These are phyloP conservation scores for Anolis sagrei DNA, from an alignment of 2,113 vertebrate genomes.

Conservation along the genomic window DNA sequence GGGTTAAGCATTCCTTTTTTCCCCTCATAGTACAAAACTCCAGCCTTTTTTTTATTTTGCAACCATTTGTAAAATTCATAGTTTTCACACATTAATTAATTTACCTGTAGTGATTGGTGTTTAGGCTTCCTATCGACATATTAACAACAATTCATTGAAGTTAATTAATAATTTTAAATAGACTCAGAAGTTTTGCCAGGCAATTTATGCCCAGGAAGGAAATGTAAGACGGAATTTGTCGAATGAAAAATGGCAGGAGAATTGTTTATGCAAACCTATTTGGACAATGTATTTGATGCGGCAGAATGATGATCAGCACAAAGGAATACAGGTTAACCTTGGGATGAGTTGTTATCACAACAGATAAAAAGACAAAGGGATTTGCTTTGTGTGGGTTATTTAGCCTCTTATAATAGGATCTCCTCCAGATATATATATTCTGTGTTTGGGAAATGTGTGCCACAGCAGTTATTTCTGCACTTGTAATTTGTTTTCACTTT, in stretches of 20 bases:
- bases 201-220: conserved; percentile 24
- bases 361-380: conserved; percentile 11
- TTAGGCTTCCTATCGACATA: conserved; percentile 29
- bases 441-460: conserved; percentile 6
- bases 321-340: neutral
- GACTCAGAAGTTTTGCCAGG: conserved; percentile 29
- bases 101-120: neutral
- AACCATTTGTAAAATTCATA: conserved; percentile 26
- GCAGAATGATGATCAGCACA: neutral
- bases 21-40: conserved; percentile 30
- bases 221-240: conserved; percentile 31
- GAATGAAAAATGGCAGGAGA: conserved; percentile 30
- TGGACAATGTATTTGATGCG: conserved; percentile 9
- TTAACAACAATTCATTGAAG: conserved; percentile 28
- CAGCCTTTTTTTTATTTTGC: neutral
- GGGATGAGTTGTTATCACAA: conserved; percentile 6
- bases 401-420: neutral
- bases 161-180: conserved; percentile 49
- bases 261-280: conserved; percentile 34
- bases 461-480: neutral
- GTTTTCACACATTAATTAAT: conserved; percentile 23
- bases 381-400: neutral
- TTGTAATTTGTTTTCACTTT: neutral
- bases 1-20: neutral
- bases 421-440: neutral